phyloP scores from a whole-genome alignment of 2,888 invertebrate genomes.

The Resseliella maxima region DNA sequence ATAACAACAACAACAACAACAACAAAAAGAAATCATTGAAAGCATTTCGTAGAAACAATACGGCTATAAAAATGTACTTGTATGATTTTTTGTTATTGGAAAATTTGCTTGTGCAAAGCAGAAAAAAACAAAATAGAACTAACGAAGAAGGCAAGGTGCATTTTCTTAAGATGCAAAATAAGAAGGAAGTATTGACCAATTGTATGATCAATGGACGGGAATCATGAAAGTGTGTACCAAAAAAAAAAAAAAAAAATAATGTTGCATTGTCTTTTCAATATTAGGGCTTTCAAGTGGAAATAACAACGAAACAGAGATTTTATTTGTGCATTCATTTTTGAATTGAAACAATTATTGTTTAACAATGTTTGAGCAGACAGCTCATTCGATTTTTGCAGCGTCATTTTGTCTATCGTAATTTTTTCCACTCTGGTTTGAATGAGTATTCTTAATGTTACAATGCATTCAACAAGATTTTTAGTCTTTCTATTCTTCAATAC shows the following conservation, averaged over 20 bases:
- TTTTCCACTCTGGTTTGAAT: background rate
- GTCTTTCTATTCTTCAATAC: too few relatives aligned
- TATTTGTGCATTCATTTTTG: background rate
- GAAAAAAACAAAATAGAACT: background rate
- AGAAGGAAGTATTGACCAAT: constrained; percentile 43
- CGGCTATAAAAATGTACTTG: constrained; percentile 37
- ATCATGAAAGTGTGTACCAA: background rate
- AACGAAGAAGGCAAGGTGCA: constrained; percentile 2
- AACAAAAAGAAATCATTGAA: background rate
- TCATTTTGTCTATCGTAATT: constrained; percentile 43
- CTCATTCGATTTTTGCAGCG: background rate
- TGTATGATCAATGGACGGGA: constrained; percentile 13
- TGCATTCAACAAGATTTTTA: background rate
- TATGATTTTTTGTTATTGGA: too few relatives aligned
- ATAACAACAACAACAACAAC: too few relatives aligned
- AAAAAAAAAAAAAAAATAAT: too few relatives aligned
- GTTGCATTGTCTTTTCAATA: constrained; percentile 17
- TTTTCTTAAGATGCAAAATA: background rate
- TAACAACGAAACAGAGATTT: background rate
- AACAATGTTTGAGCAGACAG: background rate
- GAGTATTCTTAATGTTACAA: background rate
- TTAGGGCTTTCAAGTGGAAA: constrained; percentile 2
- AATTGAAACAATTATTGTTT: constrained; percentile 11
- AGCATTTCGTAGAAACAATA: background rate
- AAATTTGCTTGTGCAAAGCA: too few relatives aligned